Evolutionary conservation across 2,113 vertebrate genomes (phyloP).

Genomic region (Apteryx mantelli): DNA sequence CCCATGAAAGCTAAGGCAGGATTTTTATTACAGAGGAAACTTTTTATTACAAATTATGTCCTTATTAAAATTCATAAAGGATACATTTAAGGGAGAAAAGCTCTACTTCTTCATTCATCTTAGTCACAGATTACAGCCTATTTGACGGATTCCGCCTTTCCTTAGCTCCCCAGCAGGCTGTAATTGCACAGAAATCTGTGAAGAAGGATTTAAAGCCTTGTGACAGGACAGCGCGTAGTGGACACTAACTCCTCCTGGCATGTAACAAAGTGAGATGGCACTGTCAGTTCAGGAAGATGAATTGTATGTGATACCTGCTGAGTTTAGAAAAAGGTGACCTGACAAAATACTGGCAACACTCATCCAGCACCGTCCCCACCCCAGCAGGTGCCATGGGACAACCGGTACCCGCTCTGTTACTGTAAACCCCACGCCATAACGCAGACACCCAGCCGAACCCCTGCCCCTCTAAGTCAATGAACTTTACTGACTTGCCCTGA

Average conservation of each 20-base stretch:
- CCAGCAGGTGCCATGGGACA: neutral
- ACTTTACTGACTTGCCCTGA: neutral
- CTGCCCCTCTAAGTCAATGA: neutral
- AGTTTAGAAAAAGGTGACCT: neutral
- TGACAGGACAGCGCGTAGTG: neutral
- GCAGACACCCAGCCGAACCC: neutral
- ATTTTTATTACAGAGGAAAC: neutral
- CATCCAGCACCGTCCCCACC: neutral
- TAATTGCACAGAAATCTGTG: neutral
- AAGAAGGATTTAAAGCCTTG: neutral
- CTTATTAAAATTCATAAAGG: slow-evolving; percentile 7
- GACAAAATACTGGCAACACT: neutral
- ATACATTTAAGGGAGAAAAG: neutral
- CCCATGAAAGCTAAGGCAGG: neutral
- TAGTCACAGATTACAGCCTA: neutral
- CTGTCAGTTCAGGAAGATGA: neutral
- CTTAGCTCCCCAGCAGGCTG: neutral
- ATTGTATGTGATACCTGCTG: neutral
- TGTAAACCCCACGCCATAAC: too few species aligned
- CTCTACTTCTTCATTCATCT: neutral
- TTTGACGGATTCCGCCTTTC: neutral
- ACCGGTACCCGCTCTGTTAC: neutral
- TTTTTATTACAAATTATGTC: neutral
- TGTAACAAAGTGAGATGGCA: neutral
- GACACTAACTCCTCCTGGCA: neutral